Conservation (phyloP, 2,113 vertebrate genomes). For the Ophiodon elongatus region DNA sequence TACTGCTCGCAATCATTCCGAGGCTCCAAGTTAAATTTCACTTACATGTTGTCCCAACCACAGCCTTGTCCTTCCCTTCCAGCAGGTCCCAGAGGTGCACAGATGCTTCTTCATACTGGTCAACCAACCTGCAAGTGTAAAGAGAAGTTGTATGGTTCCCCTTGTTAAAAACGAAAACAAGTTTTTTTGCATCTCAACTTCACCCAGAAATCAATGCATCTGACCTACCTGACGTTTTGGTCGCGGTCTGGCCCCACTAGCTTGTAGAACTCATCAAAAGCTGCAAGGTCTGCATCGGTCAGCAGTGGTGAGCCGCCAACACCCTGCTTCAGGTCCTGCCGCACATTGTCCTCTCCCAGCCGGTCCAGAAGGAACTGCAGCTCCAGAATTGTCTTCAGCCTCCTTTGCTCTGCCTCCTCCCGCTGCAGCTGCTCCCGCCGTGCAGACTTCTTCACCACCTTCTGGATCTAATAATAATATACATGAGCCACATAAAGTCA, state of each 20-base stretch:
- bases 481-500: not conserved
- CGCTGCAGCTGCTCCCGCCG: slow-evolving; percentile 94
- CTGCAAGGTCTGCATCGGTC: slow-evolving; percentile 88
- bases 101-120: slow-evolving; percentile 95
- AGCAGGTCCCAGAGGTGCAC: slow-evolving; percentile 95
- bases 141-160: not conserved
- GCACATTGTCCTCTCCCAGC: slow-evolving; percentile 91
- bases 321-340: slow-evolving; percentile 92
- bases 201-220: not conserved
- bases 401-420: slow-evolving; percentile 94
- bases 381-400: slow-evolving; percentile 93
- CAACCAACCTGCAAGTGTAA: slow-evolving; percentile 85
- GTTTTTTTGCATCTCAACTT: not conserved
- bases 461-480: slow-evolving; percentile 89
- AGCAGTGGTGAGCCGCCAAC: slow-evolving; percentile 86
- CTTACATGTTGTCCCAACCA: slow-evolving; percentile 98
- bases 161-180: not conserved
- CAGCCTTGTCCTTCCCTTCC: slow-evolving; percentile 94
- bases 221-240: slow-evolving; percentile 90
- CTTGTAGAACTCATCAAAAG: slow-evolving; percentile 96
- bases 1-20: not conserved
- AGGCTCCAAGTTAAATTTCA: slow-evolving; percentile 43
- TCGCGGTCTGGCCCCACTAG: slow-evolving; percentile 94
- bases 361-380: slow-evolving; percentile 94
- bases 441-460: slow-evolving; percentile 94